Conservation (phyloP, 2,113 vertebrate species). For the Cepphus grylle region DNA sequence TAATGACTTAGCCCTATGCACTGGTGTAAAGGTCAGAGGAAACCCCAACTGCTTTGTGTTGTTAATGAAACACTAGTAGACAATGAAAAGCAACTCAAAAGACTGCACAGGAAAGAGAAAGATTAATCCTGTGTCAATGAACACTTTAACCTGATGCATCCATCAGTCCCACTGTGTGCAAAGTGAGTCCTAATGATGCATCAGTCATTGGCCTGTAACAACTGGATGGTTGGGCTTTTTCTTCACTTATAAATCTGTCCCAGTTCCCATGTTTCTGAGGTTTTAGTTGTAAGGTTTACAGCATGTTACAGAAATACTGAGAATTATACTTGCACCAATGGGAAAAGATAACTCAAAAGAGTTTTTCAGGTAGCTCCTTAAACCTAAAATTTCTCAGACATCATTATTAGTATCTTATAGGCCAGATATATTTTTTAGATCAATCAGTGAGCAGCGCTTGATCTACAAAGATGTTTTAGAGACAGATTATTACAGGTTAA, state of each 20-base stretch:
- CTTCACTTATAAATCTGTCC: not conserved
- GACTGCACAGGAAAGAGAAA: not conserved
- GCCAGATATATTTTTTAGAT: not conserved
- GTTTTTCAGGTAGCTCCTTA: not conserved
- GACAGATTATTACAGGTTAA: not conserved
- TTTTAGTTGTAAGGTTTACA: not conserved
- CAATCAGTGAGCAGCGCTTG: not conserved
- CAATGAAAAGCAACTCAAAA: not conserved
- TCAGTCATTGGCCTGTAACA: not conserved
- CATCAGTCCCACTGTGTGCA: not conserved
- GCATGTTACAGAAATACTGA: not conserved
- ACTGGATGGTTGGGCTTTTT: not conserved
- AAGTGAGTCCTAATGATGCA: not conserved
- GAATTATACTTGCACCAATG: not conserved
- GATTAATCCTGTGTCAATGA: not conserved
- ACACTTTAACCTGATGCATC: not conserved
- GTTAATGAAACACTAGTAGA: not conserved
- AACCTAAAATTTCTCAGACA: not conserved
- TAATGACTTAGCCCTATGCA: not conserved
- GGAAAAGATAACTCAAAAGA: not conserved
- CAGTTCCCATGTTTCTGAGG: not conserved
- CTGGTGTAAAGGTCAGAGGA: not conserved
- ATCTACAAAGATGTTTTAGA: not conserved
- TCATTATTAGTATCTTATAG: not conserved
- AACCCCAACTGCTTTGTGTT: not conserved